A percentile compares a stretch with the other conserved stretches of the same genome.
These are phyloP conservation scores for Meda fulgida DNA, from an alignment of 2,797 vertebrate species.

Conservation along the genomic window DNA sequence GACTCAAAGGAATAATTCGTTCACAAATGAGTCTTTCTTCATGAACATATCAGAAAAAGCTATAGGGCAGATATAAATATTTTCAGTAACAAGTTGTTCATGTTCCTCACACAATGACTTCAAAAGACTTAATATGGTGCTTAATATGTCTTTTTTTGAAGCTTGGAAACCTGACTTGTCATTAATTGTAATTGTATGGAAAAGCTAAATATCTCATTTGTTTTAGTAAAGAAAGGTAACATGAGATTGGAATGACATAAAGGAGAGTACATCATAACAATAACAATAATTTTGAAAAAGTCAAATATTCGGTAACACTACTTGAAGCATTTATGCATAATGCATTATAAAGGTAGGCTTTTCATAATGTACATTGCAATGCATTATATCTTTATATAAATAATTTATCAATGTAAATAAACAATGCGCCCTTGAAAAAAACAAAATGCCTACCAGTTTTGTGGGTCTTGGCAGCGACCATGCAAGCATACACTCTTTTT, in stretches of 20 bases:
- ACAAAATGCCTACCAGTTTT: background rate
- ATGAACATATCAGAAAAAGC: background rate
- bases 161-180: background rate
- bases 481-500: slow-evolving; percentile 17
- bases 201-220: background rate
- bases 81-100: background rate
- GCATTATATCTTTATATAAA: background rate
- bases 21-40: background rate
- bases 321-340: no score
- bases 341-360: background rate
- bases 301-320: background rate
- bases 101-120: background rate
- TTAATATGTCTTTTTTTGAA: background rate
- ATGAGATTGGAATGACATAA: background rate
- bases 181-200: background rate
- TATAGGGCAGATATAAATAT: background rate
- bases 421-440: no score
- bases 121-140: background rate
- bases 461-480: background rate
- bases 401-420: background rate
- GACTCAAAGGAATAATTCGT: background rate
- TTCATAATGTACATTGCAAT: background rate
- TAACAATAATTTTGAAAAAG: background rate
- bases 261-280: background rate
- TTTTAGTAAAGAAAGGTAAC: background rate